A percentile compares a stretch with the other conserved stretches of the same genome.
phyloP scores from a whole-genome alignment of 1,140 invertebrate species.

The Scaptomyza montana region DNA sequence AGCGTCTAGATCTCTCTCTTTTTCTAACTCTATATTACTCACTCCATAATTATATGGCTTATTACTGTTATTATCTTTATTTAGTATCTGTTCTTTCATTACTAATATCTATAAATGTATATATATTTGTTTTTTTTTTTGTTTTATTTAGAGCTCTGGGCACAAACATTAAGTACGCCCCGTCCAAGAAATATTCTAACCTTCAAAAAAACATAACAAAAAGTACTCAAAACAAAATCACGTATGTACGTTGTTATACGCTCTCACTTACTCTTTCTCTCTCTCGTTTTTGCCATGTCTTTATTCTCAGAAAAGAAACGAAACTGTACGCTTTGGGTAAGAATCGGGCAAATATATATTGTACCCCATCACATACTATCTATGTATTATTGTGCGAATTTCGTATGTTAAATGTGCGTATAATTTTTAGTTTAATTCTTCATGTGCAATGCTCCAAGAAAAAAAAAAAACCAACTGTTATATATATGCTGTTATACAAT shows the following conservation, averaged over 20 bases:
- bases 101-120: slow-evolving; percentile 29
- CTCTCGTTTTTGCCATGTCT: slow-evolving; percentile 34
- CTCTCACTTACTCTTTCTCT: slow-evolving; percentile 14
- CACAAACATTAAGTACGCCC: slow-evolving; percentile 26
- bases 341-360: slow-evolving; percentile 33
- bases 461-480: slow-evolving; percentile 26
- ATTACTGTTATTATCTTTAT: slow-evolving; percentile 54
- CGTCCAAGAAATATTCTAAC: slow-evolving; percentile 23
- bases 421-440: slow-evolving; percentile 44
- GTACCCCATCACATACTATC: slow-evolving; percentile 2
- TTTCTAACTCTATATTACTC: slow-evolving; percentile 13
- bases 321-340: slow-evolving; percentile 41
- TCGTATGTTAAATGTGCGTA: slow-evolving; percentile 41
- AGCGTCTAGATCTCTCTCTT: slow-evolving; percentile 30
- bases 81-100: slow-evolving; percentile 29
- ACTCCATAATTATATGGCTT: slow-evolving; percentile 40
- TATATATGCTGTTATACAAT: slow-evolving; percentile 49
- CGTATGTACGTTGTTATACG: slow-evolving; percentile 34
- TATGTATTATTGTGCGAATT: slow-evolving; percentile 36
- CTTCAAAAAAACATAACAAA: slow-evolving; percentile 14
- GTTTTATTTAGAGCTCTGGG: slow-evolving; percentile 58
- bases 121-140: slow-evolving; percentile 31
- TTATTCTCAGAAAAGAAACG: slow-evolving; percentile 50
- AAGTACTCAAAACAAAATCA: slow-evolving; percentile 3
- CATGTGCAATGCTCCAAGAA: slow-evolving; percentile 35